Base-by-base conservation (phyloP, 2,888 invertebrate species). In the Caenorhabditis drosophilae region DNA sequence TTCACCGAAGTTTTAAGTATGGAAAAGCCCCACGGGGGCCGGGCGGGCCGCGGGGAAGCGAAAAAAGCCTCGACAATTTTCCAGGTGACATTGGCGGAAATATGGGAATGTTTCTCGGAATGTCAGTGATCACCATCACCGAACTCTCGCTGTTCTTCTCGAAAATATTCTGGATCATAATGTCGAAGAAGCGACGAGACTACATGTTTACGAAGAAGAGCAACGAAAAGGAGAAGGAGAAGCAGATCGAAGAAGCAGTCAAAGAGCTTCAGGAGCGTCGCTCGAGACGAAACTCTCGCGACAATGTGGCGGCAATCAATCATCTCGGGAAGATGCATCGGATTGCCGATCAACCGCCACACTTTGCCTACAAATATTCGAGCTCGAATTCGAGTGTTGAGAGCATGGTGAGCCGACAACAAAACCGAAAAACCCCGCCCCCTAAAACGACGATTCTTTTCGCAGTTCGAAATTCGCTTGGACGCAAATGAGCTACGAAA, bases 61-160 rank as follows among this genome's bases (percentile, higher is more conserved):
- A 36, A 36, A 16, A 36, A 36, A 7, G n/a, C 16, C 9, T 20
- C 23, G 15, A 22, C 2, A 20, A 7, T 42, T 46, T 34, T 35
- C 25, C 45, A 75, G 76, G 76, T 61, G 78, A 80, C 64, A 80
- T 82, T 47, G 82, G 82, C 27, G 82, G 82, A 6, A 83, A 80
- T 49, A 79, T 82, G 80, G 82, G 82, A 6, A 62, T 82, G 60
- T 83, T 80, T 58, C 59, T 83, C 58, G 82, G 82, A 18, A 82
- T 82, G 78, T 74, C 74, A 15, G 59, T 83, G 6, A 64, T 82
- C 27, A 80, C 81, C 1, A 59, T 80, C 23, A 68, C 72, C 15
- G 82, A 82, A 53, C 44, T 80, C 1, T 34, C 71, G 35, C 70
- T 82, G 18, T 82, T 70, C 62, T 54, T 80, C 23, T 64, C 66